These are phyloP conservation scores for Alexandromys fortis DNA, from an alignment of 2,113 vertebrate species.

Conservation along the genomic window DNA sequence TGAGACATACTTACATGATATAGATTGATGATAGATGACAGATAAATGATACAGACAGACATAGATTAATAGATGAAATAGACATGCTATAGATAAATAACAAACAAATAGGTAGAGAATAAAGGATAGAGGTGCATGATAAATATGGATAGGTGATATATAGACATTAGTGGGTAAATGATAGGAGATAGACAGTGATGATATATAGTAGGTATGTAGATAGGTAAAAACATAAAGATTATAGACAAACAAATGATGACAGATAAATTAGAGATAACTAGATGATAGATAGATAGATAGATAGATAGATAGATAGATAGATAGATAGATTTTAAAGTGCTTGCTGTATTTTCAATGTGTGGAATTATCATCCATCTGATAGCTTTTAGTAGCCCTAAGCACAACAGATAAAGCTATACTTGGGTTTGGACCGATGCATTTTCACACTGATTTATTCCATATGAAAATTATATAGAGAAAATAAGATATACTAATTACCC, in stretches of 20 bases:
- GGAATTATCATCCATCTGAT: background rate
- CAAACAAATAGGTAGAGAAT: background rate
- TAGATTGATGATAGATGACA: background rate
- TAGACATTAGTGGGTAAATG: background rate
- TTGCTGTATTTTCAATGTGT: background rate
- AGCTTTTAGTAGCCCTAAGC: background rate
- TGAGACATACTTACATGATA: background rate
- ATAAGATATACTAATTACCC: background rate
- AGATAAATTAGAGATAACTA: no score
- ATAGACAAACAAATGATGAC: no score
- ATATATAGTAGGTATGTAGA: background rate
- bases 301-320: background rate
- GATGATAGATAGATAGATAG: background rate
- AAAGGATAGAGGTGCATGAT: background rate
- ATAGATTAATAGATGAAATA: background rate
- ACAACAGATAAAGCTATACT: background rate
- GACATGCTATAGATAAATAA: background rate
- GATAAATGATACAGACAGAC: background rate
- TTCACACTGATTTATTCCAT: background rate
- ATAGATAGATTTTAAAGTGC: background rate
- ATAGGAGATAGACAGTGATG: background rate
- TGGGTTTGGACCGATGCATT: background rate
- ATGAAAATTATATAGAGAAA: background rate
- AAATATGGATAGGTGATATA: background rate
- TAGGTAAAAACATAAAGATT: background rate